Base-by-base conservation (phyloP, 2,888 invertebrate genomes). In the Temnothorax rugatulus region DNA sequence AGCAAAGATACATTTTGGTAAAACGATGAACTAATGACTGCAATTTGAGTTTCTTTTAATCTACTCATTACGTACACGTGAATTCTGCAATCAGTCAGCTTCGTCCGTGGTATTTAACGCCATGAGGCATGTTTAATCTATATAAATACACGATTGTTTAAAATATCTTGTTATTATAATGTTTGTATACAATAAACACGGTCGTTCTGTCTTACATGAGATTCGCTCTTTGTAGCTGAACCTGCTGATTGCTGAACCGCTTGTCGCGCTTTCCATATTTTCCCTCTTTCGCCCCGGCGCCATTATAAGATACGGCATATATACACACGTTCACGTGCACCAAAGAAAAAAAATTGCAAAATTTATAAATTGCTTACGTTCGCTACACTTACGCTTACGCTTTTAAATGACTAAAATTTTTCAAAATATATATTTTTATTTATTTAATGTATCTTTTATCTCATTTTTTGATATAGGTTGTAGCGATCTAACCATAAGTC, bases 1-100 rank as follows among this genome's bases (percentile, higher is more conserved):
- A 94, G 91, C 11, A 94, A 81, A 76, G 84, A 89, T 13, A 94
- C 92, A 92, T 94, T 94, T 86, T 91, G 91, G 77, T 93, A 87
- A 82, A 94, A 94, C 5, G 90, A 89, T n/a, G 79, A 84, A 7
- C 87, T 84, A 54, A 92, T 86, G 0, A 29, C 41, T 79, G 64
- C 85, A 29, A 1, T 61, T 64, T 57, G 25, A 73, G 11, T 7
- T 21, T 79, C 57, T 41, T 61, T 59, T n/a, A 34, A 34, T 38
- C 11, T 59, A 21, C 29, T 81, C 79, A 73, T 81, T 44, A 18
- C 9, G 29, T 29, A 54, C 1, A 64, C 3, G 4, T 77, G 1
- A 68, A 54, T 68, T 29, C 11, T 29, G 29, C 29, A 25, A 64
- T 41, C 54, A 54, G 8, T 4, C 11, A 15, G 41, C 29, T 54